Conservation (phyloP, 1,140 invertebrate genomes). For the Drosophila sucinea region DNA sequence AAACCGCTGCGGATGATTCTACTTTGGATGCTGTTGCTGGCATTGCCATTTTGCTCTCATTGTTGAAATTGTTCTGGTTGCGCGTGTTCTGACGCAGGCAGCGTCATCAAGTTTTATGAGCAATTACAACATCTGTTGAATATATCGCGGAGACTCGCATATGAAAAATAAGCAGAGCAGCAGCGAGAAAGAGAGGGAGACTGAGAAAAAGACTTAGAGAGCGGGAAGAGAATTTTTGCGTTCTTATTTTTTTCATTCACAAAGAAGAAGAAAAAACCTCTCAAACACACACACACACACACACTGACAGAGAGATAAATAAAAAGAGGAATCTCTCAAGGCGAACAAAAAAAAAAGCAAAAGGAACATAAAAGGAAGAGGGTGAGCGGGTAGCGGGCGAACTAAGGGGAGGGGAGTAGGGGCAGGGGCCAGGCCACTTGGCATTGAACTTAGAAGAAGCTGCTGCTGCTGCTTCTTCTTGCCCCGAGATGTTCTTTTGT, state of each 20-base stretch:
- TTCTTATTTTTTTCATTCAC: conserved; percentile 33
- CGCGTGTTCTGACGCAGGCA: conserved; percentile 55
- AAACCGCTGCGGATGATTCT: neutral
- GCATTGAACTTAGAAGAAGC: conserved; percentile 67
- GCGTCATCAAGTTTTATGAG: conserved; percentile 81
- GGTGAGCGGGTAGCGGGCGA: neutral
- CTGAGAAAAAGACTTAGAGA: conserved; percentile 5
- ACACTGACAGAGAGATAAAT: conserved; percentile 1
- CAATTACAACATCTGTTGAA: conserved; percentile 82
- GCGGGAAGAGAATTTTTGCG: conserved; percentile 24
- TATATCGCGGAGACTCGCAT: conserved; percentile 66
- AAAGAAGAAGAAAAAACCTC: conserved; percentile 69
- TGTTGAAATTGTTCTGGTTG: conserved; percentile 41
- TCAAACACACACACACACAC: conserved; percentile 34
- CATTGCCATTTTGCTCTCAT: conserved; percentile 52
- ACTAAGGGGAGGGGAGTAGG: conserved; percentile 14
- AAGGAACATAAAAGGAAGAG: neutral
- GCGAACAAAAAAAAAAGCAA: conserved; percentile 33
- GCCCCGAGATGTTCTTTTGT: conserved; percentile 47
- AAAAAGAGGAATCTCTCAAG: conserved; percentile 54
- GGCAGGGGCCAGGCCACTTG: conserved; percentile 50
- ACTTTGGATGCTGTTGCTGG: conserved; percentile 30
- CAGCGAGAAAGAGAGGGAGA: neutral
- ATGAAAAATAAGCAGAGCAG: conserved; percentile 16
- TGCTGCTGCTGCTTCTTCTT: conserved; percentile 10